A percentile compares a stretch with the other conserved stretches of the same genome.
phyloP scores from a whole-genome alignment of 2,113 vertebrate species.

The Ageneiosus marmoratus region DNA sequence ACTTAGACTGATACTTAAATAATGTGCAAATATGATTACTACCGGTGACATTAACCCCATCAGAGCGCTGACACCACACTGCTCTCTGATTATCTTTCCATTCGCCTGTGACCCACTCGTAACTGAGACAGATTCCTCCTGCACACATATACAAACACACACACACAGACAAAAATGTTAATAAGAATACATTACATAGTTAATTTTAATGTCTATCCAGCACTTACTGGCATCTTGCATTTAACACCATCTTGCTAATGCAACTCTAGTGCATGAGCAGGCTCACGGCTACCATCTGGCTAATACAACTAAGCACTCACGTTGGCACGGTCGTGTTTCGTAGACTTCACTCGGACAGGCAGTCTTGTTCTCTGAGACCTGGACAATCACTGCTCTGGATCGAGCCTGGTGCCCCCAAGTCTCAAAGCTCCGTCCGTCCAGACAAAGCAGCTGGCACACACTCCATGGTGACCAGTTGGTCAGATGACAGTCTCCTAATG shows the following conservation, averaged over 20 bases:
- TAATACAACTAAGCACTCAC: slow-evolving; percentile 61
- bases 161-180: not conserved
- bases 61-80: slow-evolving; percentile 96
- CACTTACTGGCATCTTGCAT: not conserved
- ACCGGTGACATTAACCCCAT: slow-evolving; percentile 93
- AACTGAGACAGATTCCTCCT: slow-evolving; percentile 91
- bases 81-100: slow-evolving; percentile 87
- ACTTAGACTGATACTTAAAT: not conserved
- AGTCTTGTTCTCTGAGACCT: slow-evolving; percentile 82
- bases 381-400: slow-evolving; percentile 84
- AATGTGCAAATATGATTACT: not conserved
- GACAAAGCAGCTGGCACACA: slow-evolving; percentile 89
- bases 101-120: slow-evolving; percentile 85
- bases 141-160: slow-evolving; percentile 31
- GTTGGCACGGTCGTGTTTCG: slow-evolving; percentile 87
- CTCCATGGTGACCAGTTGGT: slow-evolving; percentile 94
- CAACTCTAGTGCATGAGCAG: not conserved
- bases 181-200: not conserved
- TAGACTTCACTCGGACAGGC: slow-evolving; percentile 84
- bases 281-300: not conserved
- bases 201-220: not conserved
- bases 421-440: slow-evolving; percentile 91
- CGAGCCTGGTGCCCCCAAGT: slow-evolving; percentile 82
- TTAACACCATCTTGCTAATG: not conserved
- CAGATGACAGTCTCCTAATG: slow-evolving; percentile 90